Percentiles rank a stretch among this genome's conserved stretches.
Evolutionary conservation across 2,113 vertebrate species (phyloP).

Genomic region (Hoplias malabaricus): DNA sequence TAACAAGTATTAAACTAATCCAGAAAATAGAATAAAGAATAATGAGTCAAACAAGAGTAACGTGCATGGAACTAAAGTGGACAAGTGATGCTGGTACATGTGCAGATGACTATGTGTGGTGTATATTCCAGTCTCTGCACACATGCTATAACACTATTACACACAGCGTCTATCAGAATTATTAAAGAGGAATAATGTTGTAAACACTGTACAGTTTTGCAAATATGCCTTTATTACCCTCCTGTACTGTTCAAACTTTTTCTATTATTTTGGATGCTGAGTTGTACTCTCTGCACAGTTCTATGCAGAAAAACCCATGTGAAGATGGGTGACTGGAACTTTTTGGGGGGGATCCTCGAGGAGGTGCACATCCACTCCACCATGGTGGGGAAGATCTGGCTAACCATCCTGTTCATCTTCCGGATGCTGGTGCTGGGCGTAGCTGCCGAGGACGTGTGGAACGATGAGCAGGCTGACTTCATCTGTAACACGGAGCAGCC

Average conservation of each 20-base stretch:
- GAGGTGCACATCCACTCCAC: slow-evolving; percentile 89
- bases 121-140: too few species aligned
- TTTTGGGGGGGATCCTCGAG: slow-evolving; percentile 85
- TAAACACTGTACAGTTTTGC: too few species aligned
- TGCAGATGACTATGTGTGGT: too few species aligned
- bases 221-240: too few species aligned
- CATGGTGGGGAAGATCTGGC: slow-evolving; percentile 86
- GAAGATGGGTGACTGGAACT: slow-evolving; percentile 89
- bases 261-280: background rate
- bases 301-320: slow-evolving; percentile 66
- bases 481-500: slow-evolving; percentile 88
- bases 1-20: too few species aligned
- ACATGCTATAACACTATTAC: too few species aligned
- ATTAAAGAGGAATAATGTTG: too few species aligned
- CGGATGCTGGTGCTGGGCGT: slow-evolving; percentile 84
- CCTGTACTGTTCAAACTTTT: background rate
- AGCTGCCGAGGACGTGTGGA: slow-evolving; percentile 86
- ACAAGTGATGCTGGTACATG: too few species aligned
- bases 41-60: too few species aligned
- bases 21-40: too few species aligned
- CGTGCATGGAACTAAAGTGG: too few species aligned
- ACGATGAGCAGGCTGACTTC: slow-evolving; percentile 85
- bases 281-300: background rate
- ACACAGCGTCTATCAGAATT: too few species aligned
- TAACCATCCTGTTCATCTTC: slow-evolving; percentile 88